Evolutionary conservation across 2,113 vertebrate species (phyloP), one percentile per base, ranked within the genome.

Genomic region (Turnix velox): DNA sequence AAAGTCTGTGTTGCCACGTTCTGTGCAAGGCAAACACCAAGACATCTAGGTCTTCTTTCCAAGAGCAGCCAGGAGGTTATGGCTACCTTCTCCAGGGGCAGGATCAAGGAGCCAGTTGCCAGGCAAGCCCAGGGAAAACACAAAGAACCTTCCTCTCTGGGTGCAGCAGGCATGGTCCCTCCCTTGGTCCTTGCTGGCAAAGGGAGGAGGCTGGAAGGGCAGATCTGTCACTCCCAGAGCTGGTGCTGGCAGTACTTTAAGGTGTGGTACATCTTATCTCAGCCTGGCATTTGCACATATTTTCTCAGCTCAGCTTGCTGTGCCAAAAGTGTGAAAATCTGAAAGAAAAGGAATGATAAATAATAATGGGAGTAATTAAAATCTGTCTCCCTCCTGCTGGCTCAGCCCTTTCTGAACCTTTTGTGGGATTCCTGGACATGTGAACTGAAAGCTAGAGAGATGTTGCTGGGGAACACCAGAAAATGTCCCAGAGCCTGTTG

Each of bases 301-400:
- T 95, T 96, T 93, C 94, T 95, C 95, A 91, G 92, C 91, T 95
- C 95, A 91, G 95, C 95, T 95, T 93, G 94, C 91, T 93, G 79
- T 14, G 4, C 69, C 52, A 18, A 31, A 96, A 94, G 95, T 97
- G 95, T 96, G 95, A 97, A 97, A 91, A 96, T 94, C 62, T 66
- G 77, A 90, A 90, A 94, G 95, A 93, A 87, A 92, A 84, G 51
- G 84, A 92, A 82, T 19, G 69, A 51, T 95, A 85, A 85, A 87
- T 92, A 95, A 95, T 95, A 96, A 96, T 51, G 66, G 52, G 65
- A 92, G 42, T 91, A 92, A 96, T 95, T 95, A 95, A 96, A 97
- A 94, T 68, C 80, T 55, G 35, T 59, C 87, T 84, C 66, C 65
- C 52, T 90, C 51, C 82, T 93, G 92, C 90, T 88, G 87, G 72